Evolutionary conservation across 2,797 vertebrate genomes (phyloP).

Genomic region (Arnoldichthys spilopterus): DNA sequence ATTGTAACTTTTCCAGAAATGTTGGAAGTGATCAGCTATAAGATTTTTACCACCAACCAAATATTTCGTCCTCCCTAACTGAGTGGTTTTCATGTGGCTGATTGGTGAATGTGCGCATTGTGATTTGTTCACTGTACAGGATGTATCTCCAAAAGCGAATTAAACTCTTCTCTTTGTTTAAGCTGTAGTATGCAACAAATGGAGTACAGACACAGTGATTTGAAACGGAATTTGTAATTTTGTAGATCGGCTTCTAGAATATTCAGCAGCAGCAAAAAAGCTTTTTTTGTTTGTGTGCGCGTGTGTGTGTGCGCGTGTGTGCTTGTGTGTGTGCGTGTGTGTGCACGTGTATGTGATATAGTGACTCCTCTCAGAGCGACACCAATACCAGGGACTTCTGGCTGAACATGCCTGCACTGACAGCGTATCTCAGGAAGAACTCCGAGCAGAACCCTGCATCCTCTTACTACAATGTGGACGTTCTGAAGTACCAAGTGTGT

Average conservation of each 20-base stretch:
- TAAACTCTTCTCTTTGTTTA: background rate
- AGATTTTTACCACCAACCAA: no score
- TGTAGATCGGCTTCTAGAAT: background rate
- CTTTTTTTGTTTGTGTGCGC: conserved; percentile 4
- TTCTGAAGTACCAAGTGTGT: conserved; percentile 95
- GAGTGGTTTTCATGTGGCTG: no score
- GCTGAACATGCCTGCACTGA: conserved; percentile 98
- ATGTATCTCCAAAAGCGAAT: no score
- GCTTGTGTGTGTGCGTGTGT: conserved; percentile 10
- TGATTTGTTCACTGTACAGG: no score
- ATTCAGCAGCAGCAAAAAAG: background rate
- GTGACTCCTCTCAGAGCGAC: conserved; percentile 93
- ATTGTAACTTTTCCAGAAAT: no score
- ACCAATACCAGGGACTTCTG: conserved; percentile 92
- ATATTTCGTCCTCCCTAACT: no score
- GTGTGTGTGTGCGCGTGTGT: conserved; percentile 6
- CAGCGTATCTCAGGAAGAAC: conserved; percentile 94
- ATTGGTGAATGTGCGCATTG: no score
- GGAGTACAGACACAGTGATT: background rate
- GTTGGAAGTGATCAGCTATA: no score
- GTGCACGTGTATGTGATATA: conserved; percentile 63
- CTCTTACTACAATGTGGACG: conserved; percentile 95
- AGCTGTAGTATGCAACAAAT: background rate
- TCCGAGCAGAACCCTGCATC: conserved; percentile 94
- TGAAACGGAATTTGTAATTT: background rate